Conservation (phyloP, 2,888 invertebrate species). For the Sinopyrophorus schimmeli region DNA sequence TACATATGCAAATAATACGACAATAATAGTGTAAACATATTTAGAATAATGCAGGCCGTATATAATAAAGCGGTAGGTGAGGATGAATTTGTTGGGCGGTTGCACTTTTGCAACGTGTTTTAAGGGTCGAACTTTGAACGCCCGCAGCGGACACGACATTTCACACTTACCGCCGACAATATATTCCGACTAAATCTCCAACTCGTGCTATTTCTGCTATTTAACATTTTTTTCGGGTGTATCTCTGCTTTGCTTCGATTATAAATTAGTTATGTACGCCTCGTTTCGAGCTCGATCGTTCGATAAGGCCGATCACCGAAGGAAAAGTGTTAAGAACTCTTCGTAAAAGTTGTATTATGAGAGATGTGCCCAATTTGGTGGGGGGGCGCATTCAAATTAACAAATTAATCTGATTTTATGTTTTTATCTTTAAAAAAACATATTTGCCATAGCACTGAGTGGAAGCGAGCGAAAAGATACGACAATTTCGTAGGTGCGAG, state of each 20-base stretch:
- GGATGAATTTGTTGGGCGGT: slow-evolving; percentile 31
- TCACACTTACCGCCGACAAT: slow-evolving; percentile 31
- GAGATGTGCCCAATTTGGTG: no score
- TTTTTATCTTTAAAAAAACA: no score
- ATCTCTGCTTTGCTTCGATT: slow-evolving; percentile 16
- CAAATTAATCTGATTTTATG: no score
- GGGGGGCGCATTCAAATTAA: no score
- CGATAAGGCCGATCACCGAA: no score
- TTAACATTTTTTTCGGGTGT: slow-evolving; percentile 15
- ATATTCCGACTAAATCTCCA: slow-evolving; percentile 19
- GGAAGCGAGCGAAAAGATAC: no score
- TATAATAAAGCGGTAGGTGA: slow-evolving; percentile 29
- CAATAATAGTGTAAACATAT: slow-evolving; percentile 21
- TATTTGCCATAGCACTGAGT: no score
- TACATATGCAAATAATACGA: slow-evolving; percentile 21
- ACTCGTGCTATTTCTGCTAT: slow-evolving; percentile 29
- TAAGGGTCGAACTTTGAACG: slow-evolving; percentile 27
- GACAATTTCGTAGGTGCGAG: no score
- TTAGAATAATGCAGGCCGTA: slow-evolving; percentile 20
- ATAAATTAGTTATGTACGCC: slow-evolving; percentile 11
- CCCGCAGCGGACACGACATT: slow-evolving; percentile 28
- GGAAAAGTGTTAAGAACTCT: no score
- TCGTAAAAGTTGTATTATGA: no score
- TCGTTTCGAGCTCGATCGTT: not conserved
- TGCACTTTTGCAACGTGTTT: slow-evolving; percentile 29